Percentiles rank a stretch among this genome's conserved stretches.
These are phyloP conservation scores for Todiramphus saurophagus DNA, from an alignment of 2,113 vertebrate species.

Conservation along the genomic window DNA sequence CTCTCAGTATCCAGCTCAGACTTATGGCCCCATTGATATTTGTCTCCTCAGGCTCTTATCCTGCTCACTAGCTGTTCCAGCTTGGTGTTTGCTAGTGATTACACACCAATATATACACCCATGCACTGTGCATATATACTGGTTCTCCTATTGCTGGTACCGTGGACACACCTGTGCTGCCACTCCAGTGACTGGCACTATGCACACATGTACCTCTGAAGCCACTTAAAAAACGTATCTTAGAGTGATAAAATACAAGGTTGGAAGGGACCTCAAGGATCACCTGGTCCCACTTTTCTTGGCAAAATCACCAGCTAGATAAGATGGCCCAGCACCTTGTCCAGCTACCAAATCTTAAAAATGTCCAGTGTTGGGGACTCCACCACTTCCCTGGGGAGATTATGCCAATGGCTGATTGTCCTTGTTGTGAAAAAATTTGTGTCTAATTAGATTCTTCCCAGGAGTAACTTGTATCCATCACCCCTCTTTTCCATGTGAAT, in stretches of 20 bases:
- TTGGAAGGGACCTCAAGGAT: not conserved
- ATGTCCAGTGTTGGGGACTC: not conserved
- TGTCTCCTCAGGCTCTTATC: not conserved
- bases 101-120: too few species aligned
- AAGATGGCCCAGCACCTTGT: not conserved
- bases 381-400: not conserved
- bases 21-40: not conserved
- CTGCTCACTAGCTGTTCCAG: not conserved
- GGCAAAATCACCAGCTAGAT: not conserved
- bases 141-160: not conserved
- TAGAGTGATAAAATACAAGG: not conserved
- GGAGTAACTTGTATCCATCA: not conserved
- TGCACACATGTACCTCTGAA: not conserved
- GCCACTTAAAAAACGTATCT: not conserved
- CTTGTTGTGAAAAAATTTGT: not conserved
- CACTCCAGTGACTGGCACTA: not conserved
- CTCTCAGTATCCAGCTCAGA: not conserved
- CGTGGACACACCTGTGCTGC: not conserved
- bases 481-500: not conserved
- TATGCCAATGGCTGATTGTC: not conserved
- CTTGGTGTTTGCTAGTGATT: not conserved
- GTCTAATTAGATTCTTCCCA: not conserved
- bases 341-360: not conserved
- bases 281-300: not conserved
- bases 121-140: fast-evolving